Evolutionary conservation across 2,888 invertebrate species (phyloP), one percentile per base, ranked within the genome.

Genomic region (Pollenia amentaria): DNA sequence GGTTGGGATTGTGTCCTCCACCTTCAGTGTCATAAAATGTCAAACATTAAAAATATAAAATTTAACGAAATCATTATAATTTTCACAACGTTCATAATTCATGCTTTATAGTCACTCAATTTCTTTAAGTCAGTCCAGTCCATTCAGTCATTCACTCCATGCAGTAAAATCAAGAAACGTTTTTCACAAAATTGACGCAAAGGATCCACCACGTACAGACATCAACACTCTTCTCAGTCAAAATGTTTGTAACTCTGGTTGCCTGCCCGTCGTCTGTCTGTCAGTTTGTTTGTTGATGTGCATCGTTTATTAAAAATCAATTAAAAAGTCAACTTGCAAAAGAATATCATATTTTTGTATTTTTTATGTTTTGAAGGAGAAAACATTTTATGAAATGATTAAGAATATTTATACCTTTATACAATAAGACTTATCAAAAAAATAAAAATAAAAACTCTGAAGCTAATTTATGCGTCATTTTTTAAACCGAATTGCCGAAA

Each of bases 41-140:
- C 87, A 87, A 84, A 80, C 87, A 76, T 84, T 84, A 84, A 87
- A 84, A 84, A 87, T 84, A 81, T 84, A 81, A 87, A 87, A 84
- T 87, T 87, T 87, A 85, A 82, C 83, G 84, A 84, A 85, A 89
- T 88, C 90, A 90, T 92, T 90, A 91, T 91, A 90, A 90, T 89
- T 89, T 88, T 89, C 87, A 89, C 88, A 89, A 89, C 88, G 88
- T 84, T 89, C 90, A 92, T 91, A 91, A 91, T 89, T 91, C 89
- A 90, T 85, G 88, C 73, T 65, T 75, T 82, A 89, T 87, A 46
- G 84, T 72, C 87, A 85, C n/a, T 82, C 75, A 80, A 73, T 70
- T 62, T 46, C 81, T 51, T 48, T 67, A 14, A 21, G 18, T 60
- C 64, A 69, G 62, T 8, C 44, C 21, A 29, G 29, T 29, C 29